Evolutionary conservation across 1,140 invertebrate genomes (phyloP).

Genomic region (Limonius californicus): DNA sequence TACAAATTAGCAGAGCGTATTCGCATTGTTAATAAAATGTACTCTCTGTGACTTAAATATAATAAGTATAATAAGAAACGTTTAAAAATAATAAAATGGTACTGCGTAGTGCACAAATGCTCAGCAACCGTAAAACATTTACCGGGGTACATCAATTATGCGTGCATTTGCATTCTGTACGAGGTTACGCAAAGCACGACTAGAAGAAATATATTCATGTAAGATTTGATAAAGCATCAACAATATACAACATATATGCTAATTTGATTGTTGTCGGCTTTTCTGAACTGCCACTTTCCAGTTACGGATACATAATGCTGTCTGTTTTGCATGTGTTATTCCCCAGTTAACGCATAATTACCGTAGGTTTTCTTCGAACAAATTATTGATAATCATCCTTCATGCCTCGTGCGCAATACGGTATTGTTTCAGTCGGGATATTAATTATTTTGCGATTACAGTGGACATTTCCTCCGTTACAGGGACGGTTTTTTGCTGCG

Average conservation of each 20-base stretch:
- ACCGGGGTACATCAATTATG: neutral
- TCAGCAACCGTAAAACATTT: constrained; percentile 3
- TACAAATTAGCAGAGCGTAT: too few species aligned
- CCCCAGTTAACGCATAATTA: neutral
- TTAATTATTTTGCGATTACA: constrained; percentile 1
- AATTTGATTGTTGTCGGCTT: neutral
- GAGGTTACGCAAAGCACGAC: neutral
- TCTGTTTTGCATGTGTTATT: neutral
- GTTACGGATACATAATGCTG: neutral
- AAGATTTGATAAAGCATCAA: neutral
- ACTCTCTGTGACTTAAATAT: too few species aligned
- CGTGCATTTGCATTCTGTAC: neutral
- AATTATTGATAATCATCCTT: neutral
- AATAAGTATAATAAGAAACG: too few species aligned
- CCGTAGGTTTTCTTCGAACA: neutral
- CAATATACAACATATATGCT: neutral
- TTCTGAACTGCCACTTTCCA: neutral
- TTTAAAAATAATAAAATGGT: too few species aligned
- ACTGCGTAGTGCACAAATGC: neutral
- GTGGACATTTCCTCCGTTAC: constrained; percentile 1
- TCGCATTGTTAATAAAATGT: too few species aligned
- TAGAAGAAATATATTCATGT: neutral
- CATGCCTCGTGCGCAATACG: neutral
- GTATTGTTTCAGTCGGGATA: neutral
- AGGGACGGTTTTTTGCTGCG: neutral